These are phyloP conservation scores for Limnothrissa miodon DNA, from an alignment of 2,113 vertebrate genomes.

Conservation along the genomic window DNA sequence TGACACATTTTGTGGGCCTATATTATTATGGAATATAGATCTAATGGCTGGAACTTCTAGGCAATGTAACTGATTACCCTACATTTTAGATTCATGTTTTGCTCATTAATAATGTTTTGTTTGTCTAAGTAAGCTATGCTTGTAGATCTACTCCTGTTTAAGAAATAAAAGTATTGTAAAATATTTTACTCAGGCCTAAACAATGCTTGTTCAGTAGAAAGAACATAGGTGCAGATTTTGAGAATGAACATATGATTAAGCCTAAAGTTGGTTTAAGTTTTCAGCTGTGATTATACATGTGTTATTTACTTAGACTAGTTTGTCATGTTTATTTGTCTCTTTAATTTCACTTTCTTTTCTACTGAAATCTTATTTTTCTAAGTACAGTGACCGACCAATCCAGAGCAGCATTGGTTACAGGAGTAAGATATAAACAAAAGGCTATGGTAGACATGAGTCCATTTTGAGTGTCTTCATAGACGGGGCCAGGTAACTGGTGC, in stretches of 20 bases:
- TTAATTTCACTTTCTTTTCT: neutral
- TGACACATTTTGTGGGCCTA: neutral
- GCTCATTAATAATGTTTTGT: neutral
- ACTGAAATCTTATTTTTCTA: neutral
- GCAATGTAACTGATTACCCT: neutral
- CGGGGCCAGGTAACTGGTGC: neutral
- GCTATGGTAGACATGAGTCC: neutral
- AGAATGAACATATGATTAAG: neutral
- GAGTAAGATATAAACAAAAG: neutral
- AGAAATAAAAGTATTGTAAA: neutral
- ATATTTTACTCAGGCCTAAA: neutral
- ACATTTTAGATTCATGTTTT: neutral
- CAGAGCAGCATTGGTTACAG: neutral
- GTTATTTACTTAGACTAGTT: neutral
- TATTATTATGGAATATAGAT: neutral
- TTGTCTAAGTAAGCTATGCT: neutral
- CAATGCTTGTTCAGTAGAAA: neutral
- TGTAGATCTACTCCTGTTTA: neutral
- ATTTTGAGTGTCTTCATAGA: neutral
- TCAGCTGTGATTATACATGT: neutral
- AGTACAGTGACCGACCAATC: neutral
- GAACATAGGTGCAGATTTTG: neutral
- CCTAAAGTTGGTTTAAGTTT: neutral
- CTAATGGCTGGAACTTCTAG: neutral
- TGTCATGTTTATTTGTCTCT: neutral